Base-by-base conservation (phyloP, 2,888 invertebrate species). In the Oligia strigilis region DNA sequence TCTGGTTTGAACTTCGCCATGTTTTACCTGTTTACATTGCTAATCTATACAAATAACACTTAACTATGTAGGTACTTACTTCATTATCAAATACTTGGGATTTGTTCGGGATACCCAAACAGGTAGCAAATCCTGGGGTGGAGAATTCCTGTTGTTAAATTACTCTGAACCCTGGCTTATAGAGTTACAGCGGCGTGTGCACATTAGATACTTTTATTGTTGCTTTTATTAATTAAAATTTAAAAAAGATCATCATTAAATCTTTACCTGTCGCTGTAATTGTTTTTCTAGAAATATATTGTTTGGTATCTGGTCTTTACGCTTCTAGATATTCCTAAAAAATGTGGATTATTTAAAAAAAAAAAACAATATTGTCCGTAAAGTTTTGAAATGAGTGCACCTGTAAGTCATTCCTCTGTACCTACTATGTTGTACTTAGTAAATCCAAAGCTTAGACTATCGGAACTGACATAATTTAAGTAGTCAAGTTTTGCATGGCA, bases 131-230 rank as follows among this genome's bases (percentile, higher is more conserved):
- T 60, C 36, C 52, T 49, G 23, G 55, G 49, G 40, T 36, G 11
- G 23, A 52, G 23, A 52, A 79, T 71, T 36, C 58, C 60, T 17
- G 52, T 71, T 60, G 43, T 36, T 81, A 71, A 46, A 84, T 84
- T 81, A 80, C 60, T 62, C 17, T 29, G n/a, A 49, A 14, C 29
- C 52, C 43, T 60, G 17, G 36, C 60, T 52, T 84, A 77, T 43
- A 58, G 46, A 46, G 40, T 55, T 40, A 46, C 66, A 66, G 40
- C 14, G 36, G 14, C 52, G 3, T 67, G 43, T 36, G 29, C 1
- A 36, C 36, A 67, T 82, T 43, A 55, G 43, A 60, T 75, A 52
- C 23, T 52, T 66, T 23, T 19, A 19, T 11, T 8, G 8, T 2
- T 6, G 29, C 5, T 49, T 17, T 17, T 14, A 74, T 23, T 72